These are phyloP conservation scores for Apostichopus leukothele DNA, from an alignment of 53 echinoderm and acorn worm species.

Conservation along the genomic window DNA sequence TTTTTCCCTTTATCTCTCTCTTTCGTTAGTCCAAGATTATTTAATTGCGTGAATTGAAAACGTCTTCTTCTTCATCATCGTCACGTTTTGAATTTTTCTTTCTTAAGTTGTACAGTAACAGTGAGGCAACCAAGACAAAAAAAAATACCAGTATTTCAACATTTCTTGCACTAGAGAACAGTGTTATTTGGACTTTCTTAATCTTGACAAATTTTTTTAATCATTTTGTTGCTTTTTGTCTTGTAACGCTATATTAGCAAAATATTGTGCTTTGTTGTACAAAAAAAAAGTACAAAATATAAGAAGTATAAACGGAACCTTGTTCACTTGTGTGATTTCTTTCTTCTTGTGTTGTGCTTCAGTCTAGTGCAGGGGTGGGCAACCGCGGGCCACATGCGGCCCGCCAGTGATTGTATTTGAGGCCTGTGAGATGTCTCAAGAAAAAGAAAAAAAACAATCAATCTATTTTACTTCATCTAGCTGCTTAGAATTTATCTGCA, in stretches of 20 bases:
- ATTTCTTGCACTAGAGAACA: slow-evolving; percentile 18
- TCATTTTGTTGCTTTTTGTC: slow-evolving; percentile 38
- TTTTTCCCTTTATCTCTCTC: too few relatives aligned
- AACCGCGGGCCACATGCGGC: too few relatives aligned
- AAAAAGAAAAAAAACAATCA: too few relatives aligned
- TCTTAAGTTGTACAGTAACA: slow-evolving; percentile 33
- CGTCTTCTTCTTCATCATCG: neutral
- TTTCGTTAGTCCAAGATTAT: too few relatives aligned
- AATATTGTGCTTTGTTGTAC: slow-evolving; percentile 47
- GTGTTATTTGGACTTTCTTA: slow-evolving; percentile 14
- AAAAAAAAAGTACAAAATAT: slow-evolving; percentile 42
- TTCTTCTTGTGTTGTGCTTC: too few relatives aligned
- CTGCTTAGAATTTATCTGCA: too few relatives aligned
- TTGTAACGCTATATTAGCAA: slow-evolving; percentile 44
- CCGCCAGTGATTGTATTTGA: too few relatives aligned
- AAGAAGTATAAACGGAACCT: slow-evolving; percentile 17
- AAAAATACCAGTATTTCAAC: slow-evolving; percentile 35
- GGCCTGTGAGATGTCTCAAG: too few relatives aligned
- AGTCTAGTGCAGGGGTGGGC: too few relatives aligned
- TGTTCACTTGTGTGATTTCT: too few relatives aligned
- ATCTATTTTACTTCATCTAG: too few relatives aligned
- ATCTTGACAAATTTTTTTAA: slow-evolving; percentile 24
- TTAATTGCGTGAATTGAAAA: neutral
- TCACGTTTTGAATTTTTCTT: slow-evolving; percentile 31
- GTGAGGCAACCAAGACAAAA: neutral